phyloP scores from a whole-genome alignment of 2,113 vertebrate genomes.

The Telmatochromis sp. region DNA sequence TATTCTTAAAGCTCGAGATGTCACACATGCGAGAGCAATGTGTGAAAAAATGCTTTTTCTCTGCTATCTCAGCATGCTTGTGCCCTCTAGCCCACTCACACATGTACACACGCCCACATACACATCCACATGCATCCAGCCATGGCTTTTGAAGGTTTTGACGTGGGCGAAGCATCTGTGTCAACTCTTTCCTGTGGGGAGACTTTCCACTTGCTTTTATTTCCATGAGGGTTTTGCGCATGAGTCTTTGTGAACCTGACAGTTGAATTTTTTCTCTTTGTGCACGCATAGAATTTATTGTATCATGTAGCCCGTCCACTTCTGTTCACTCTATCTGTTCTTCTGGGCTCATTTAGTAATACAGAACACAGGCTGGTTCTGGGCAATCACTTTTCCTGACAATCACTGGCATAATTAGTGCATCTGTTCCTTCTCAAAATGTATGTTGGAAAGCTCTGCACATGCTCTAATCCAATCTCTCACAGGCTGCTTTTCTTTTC shows the following conservation, averaged over 20 bases:
- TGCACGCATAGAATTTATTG: neutral
- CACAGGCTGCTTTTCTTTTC: neutral
- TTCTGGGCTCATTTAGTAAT: slow-evolving; percentile 12
- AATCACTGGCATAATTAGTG: slow-evolving; percentile 31
- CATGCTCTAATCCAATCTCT: neutral
- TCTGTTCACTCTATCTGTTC: neutral
- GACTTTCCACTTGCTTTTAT: slow-evolving; percentile 71
- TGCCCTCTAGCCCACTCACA: slow-evolving; percentile 11
- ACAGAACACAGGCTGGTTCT: slow-evolving; percentile 13
- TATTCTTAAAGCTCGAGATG: neutral
- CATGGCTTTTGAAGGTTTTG: slow-evolving; percentile 46
- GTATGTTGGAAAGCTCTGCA: neutral
- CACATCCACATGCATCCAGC: slow-evolving; percentile 4
- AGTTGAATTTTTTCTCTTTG: neutral
- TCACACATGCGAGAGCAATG: neutral
- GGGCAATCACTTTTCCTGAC: slow-evolving; percentile 3
- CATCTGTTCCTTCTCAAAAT: neutral
- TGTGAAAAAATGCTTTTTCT: slow-evolving; percentile 12
- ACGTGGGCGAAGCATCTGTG: slow-evolving; percentile 65
- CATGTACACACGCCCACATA: neutral
- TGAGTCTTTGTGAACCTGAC: slow-evolving; percentile 1
- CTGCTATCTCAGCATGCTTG: neutral
- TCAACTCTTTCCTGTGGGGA: slow-evolving; percentile 72
- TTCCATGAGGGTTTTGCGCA: slow-evolving; percentile 48
- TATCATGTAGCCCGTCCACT: neutral